Base-by-base conservation (phyloP, 35 echinoderm and acorn worm species). In the Holothuria glaberrima region DNA sequence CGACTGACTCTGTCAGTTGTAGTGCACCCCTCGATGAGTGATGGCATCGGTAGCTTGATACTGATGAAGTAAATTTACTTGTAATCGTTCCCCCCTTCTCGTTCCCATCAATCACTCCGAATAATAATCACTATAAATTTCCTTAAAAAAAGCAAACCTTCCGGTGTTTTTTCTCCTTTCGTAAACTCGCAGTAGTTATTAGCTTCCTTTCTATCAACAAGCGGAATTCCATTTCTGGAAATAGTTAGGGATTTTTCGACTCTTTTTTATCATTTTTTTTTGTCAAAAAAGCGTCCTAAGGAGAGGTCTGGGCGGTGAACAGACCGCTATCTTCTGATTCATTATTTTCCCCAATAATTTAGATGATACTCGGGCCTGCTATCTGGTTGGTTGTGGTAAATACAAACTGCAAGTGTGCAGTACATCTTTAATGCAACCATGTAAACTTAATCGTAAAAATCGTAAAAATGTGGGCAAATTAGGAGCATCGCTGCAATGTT, bases 291-390 rank as follows among this genome's bases (percentile, higher is more conserved):
- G 50, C 50, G 44, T 78, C 74, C 74, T 78, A 78, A 78, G 74
- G 38, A 78, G 74, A 78, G 41, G 74, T 56, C 74, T 78, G 74
- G 16, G 44, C n/a, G 27, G 70, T 74, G 70, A 74, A 33, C 70
- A 74, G 70, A 78, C 44, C 74, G 74, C 21, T 48, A 78, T n/a
- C 50, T 78, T 28, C 74, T 78, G 74, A 78, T 78, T 78, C 74
- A 78, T 78, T 78, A 78, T 78, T 78, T 78, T 78, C 74, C 41
- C 74, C 74, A 78, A 78, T 78, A 78, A 78, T 48, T 78, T 78
- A 78, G 74, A 41, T 78, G 74, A 78, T 78, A 78, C 38, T 78
- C 20, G 50, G 50, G 38, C 50, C 20, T 24, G 38, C 35, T 21
- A 45, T 78, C 74, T 78, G 74, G 74, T 48, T 48, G 50, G 20